Conservation (phyloP, 1,140 invertebrate species). For the Drosophila asahinai region DNA sequence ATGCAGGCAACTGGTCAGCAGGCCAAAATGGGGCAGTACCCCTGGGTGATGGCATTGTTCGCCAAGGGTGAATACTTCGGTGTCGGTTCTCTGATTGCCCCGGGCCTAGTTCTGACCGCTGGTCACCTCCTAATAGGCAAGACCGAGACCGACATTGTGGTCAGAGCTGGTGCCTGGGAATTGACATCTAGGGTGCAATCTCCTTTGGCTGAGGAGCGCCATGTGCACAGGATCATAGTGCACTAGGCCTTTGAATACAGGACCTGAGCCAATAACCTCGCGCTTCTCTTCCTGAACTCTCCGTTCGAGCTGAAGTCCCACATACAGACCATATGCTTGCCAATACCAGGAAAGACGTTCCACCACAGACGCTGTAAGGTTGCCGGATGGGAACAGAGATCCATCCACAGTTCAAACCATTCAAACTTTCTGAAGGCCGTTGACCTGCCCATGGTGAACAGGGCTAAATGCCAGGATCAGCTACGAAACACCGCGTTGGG, state of each 20-base stretch:
- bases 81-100: slow-evolving; percentile 89
- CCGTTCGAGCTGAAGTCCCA: slow-evolving; percentile 86
- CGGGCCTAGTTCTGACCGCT: slow-evolving; percentile 88
- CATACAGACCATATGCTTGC: slow-evolving; percentile 88
- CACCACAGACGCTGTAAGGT: slow-evolving; percentile 88
- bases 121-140: slow-evolving; percentile 87
- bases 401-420: slow-evolving; percentile 88
- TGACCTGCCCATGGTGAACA: slow-evolving; percentile 85
- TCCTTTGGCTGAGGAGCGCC: slow-evolving; percentile 86
- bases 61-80: slow-evolving; percentile 88
- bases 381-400: slow-evolving; percentile 93
- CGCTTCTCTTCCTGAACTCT: slow-evolving; percentile 86
- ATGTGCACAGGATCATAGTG: slow-evolving; percentile 85
- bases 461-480: slow-evolving; percentile 80
- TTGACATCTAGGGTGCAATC: slow-evolving; percentile 86
- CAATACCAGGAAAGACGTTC: slow-evolving; percentile 71
- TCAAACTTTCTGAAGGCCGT: slow-evolving; percentile 86
- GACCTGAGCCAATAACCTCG: slow-evolving; percentile 86
- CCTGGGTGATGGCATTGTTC: slow-evolving; percentile 93
- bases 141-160: slow-evolving; percentile 85
- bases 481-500: slow-evolving; percentile 56
- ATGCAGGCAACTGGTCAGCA: background rate
- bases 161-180: slow-evolving; percentile 91
- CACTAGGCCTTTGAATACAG: slow-evolving; percentile 86
- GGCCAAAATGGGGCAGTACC: slow-evolving; percentile 89